Evolutionary conservation across 2,888 invertebrate species (phyloP), one percentile per base, ranked within the genome.

Genomic region (Eilema depressum): DNA sequence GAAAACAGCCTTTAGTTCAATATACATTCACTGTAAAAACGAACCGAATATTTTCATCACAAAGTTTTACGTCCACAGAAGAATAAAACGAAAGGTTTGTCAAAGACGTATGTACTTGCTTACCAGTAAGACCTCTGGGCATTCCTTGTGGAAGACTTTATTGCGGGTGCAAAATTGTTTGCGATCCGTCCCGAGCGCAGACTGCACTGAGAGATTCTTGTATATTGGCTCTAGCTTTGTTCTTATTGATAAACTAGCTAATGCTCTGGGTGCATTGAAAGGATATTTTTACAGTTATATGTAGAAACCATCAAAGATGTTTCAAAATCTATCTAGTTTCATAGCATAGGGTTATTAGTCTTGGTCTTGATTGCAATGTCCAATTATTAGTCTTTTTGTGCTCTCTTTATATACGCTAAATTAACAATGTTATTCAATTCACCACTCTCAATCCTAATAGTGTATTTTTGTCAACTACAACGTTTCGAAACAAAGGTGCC

Each of bases 41-140:
- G 20, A n/a, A n/a, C 10, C n/a, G 53, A 53, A n/a, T 53, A 53
- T 53, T 53, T 53, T 53, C 53, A 53, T 53, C 53, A 53, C 53
- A 53, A 53, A 47, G 20, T 20, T 53, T 53, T 53, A 53, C n/a
- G 20, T 20, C 20, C 5, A 53, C 53, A 53, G n/a, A n/a, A n/a
- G 53, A 53, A 47, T 47, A 47, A 53, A 53, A 53, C 5, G n/a
- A 53, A n/a, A 53, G 53, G 53, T n/a, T 53, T 53, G n/a, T 53
- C 53, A 53, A 53, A 53, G 53, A 20, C 20, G 3, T 47, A 53
- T 8, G n/a, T 53, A 53, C 53, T 53, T 53, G 53, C 20, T 53
- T 53, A 53, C 53, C n/a, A 53, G 53, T 53, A 53, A 53, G 53
- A 53, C 53, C 53, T 53, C 53, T n/a, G n/a, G 53, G 53, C 53